Evolutionary conservation across 2,113 vertebrate species (phyloP), one percentile per base, ranked within the genome.

Genomic region (Siphamia tubifer): DNA sequence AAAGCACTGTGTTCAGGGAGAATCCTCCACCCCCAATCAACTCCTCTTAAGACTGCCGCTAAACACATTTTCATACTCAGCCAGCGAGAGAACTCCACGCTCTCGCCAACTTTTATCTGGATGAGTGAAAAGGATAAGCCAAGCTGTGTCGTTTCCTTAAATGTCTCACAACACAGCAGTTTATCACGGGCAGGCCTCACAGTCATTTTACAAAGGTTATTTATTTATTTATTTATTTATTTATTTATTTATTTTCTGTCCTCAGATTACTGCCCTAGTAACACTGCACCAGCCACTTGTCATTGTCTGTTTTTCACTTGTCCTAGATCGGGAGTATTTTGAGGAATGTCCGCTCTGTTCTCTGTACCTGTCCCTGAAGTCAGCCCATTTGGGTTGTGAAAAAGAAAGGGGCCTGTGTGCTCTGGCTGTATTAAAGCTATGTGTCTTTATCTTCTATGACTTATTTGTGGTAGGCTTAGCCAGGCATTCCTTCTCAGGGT

Each of bases 1-100:
- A 91, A 90, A 86, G 82, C 82, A 89, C 78, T 36, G 80, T 67
- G 82, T 86, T 89, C 85, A 79, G 90, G 87, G 85, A 87, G 89
- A 87, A 77, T 74, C 81, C 71, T 63, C 77, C 86, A 80, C 51
- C 74, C 76, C 85, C 85, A 89, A 86, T 90, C 87, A 92, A 67
- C 84, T 91, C 75, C 63, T 84, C 84, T 86, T 87, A 86, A 89
- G 77, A 73, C 77, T 32, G 84, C 79, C 0, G 81, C 87, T 88
- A 88, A 93, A 90, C 88, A 90, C 83, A 72, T 85, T 90, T 87
- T 87, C 58, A 79, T 88, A 81, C 83, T 77, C 74, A 48, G 80
- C 77, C 73, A 56, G 79, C 48, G 69, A 55, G 81, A 84, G 72
- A 74, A 62, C 38, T 53, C 56, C 38, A 56, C 51, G 20, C 69